A percentile compares a stretch with the other conserved stretches of the same genome.
phyloP scores from a whole-genome alignment of 2,888 invertebrate species.

The Pandemis corylana region DNA sequence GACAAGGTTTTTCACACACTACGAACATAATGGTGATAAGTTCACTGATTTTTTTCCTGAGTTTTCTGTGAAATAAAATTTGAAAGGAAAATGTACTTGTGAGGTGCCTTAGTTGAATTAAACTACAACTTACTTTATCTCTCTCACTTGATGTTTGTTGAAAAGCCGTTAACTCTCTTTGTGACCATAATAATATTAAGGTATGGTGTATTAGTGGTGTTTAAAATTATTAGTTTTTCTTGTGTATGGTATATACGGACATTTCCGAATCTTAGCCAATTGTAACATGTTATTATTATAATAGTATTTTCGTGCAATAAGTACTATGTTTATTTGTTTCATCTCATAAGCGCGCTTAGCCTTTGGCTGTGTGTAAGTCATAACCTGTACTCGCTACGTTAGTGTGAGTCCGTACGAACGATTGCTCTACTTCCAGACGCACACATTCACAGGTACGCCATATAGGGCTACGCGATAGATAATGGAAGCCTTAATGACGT shows the following conservation, averaged over 20 bases:
- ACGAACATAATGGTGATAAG: no score
- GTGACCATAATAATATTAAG: neutral
- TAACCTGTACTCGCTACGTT: neutral
- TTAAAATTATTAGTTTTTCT: neutral
- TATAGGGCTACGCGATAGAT: no score
- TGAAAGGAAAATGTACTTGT: no score
- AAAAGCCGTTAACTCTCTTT: neutral
- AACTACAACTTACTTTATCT: neutral
- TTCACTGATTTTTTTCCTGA: no score
- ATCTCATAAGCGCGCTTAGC: neutral
- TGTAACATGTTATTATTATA: neutral
- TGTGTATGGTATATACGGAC: conserved; percentile 8
- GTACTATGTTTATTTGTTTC: neutral
- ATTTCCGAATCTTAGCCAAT: conserved; percentile 17
- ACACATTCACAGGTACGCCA: no score
- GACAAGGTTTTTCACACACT: no score
- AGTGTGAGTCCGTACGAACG: neutral
- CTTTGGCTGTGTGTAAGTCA: neutral
- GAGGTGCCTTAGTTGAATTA: neutral
- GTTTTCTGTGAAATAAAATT: no score
- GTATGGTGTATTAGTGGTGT: neutral
- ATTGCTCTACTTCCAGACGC: no score
- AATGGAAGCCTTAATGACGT: no score
- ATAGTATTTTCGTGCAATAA: neutral
- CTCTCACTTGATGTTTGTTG: neutral